Percentiles rank a stretch among this genome's conserved stretches.
These are phyloP conservation scores for Pseudeuparius sepicola DNA, from an alignment of 2,888 invertebrate genomes.

Conservation along the genomic window DNA sequence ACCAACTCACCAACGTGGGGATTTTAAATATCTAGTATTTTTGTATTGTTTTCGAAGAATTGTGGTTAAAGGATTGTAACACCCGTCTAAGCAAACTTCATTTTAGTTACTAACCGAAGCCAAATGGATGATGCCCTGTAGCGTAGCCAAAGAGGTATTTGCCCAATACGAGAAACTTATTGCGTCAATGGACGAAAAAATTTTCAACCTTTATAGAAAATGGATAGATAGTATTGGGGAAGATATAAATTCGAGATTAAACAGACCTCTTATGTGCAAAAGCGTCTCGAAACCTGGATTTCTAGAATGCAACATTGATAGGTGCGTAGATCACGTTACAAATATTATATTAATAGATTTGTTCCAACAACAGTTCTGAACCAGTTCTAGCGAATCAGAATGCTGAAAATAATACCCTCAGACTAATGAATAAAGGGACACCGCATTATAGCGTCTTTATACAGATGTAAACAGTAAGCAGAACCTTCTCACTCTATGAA, in stretches of 20 bases:
- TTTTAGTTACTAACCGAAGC: constrained; percentile 56
- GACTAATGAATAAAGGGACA: too few species aligned
- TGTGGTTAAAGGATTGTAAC: too few species aligned
- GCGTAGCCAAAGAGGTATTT: constrained; percentile 61
- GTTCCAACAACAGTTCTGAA: too few species aligned
- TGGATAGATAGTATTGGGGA: constrained; percentile 52
- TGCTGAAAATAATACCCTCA: too few species aligned
- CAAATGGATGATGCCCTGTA: constrained; percentile 68
- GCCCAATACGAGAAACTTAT: constrained; percentile 55
- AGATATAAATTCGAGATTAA: constrained; percentile 49
- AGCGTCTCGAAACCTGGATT: constrained; percentile 54
- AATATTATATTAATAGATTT: too few species aligned
- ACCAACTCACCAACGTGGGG: too few species aligned
- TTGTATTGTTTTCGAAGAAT: constrained; percentile 5
- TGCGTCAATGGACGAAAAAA: constrained; percentile 47
- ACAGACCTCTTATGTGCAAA: constrained; percentile 63
- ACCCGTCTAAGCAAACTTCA: too few species aligned
- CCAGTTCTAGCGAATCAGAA: too few species aligned
- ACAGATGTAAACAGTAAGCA: too few species aligned
- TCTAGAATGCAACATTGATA: constrained; percentile 72
- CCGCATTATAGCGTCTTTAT: too few species aligned
- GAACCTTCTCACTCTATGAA: too few species aligned
- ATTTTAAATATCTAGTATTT: not conserved
- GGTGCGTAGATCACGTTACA: constrained; percentile 39
- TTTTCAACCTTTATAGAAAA: constrained; percentile 44